Evolutionary conservation across 2,113 vertebrate species (phyloP).

Genomic region (Clinocottus analis): DNA sequence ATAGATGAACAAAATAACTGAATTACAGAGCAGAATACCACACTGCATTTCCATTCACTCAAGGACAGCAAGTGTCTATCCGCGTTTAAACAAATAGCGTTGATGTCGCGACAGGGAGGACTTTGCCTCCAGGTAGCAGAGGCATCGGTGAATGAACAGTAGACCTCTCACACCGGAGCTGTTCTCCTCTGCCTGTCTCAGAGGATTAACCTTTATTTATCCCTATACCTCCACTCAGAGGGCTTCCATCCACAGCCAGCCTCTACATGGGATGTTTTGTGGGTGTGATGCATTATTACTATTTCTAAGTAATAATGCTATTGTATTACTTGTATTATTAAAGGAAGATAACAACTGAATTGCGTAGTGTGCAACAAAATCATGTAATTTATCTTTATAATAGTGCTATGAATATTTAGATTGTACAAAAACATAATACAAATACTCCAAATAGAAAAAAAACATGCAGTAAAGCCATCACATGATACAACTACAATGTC

Average conservation of each 20-base stretch:
- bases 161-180: conserved; percentile 61
- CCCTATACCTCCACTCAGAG: conserved; percentile 55
- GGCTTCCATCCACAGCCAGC: conserved; percentile 39
- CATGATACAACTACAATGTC: neutral
- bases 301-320: too few species aligned
- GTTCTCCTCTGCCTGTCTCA: conserved; percentile 73
- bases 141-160: conserved; percentile 72
- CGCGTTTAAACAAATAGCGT: conserved; percentile 56
- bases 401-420: neutral
- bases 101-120: conserved; percentile 57
- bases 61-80: conserved; percentile 58
- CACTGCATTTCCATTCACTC: conserved; percentile 47
- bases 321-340: neutral
- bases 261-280: neutral
- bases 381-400: neutral
- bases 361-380: neutral
- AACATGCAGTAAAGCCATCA: too few species aligned
- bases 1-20: conserved; percentile 34
- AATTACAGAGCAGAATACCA: conserved; percentile 39
- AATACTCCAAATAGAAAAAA: too few species aligned
- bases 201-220: conserved; percentile 82
- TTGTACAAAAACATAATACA: too few species aligned
- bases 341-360: neutral
- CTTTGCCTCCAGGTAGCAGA: conserved; percentile 71
- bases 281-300: neutral